Evolutionary conservation across 92 coral and sea anemone species (phyloP).

Genomic region (Palythoa heliodiscus): DNA sequence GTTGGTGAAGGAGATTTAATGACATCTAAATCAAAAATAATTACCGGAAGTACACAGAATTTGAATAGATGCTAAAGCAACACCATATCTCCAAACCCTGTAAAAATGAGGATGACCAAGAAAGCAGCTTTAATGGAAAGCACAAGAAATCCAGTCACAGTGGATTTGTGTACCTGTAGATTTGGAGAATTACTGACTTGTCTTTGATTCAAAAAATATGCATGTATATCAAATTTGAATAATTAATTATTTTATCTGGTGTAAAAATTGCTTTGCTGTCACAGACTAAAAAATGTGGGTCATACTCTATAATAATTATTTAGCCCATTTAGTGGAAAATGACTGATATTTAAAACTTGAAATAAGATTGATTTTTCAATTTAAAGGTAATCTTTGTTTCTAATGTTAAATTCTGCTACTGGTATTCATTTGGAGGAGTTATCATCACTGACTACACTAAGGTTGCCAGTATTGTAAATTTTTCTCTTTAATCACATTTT

Average conservation of each 20-base stretch:
- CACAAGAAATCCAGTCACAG: neutral
- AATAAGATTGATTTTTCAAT: neutral
- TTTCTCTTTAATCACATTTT: neutral
- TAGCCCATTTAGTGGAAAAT: neutral
- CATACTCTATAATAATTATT: neutral
- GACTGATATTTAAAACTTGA: neutral
- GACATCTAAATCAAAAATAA: neutral
- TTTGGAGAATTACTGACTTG: slow-evolving; percentile 3
- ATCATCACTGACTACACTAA: neutral
- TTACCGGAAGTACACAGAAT: neutral
- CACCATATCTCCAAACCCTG: slow-evolving; percentile 1
- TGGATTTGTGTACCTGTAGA: slow-evolving; percentile 6
- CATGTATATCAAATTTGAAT: slow-evolving; percentile 15
- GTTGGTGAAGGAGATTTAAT: slow-evolving; percentile 55
- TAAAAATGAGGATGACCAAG: slow-evolving; percentile 3
- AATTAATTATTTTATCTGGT: neutral
- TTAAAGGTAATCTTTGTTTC: neutral
- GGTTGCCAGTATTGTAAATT: neutral
- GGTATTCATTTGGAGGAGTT: neutral
- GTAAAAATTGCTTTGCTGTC: neutral
- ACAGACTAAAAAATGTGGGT: neutral
- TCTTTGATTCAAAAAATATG: slow-evolving; percentile 5
- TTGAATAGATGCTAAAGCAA: slow-evolving; percentile 21
- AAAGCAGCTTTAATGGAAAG: neutral
- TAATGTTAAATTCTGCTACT: neutral